Evolutionary conservation across 2,113 vertebrate genomes (phyloP), one percentile per base, ranked within the genome.

Genomic region (Paramisgurnus dabryanus): DNA sequence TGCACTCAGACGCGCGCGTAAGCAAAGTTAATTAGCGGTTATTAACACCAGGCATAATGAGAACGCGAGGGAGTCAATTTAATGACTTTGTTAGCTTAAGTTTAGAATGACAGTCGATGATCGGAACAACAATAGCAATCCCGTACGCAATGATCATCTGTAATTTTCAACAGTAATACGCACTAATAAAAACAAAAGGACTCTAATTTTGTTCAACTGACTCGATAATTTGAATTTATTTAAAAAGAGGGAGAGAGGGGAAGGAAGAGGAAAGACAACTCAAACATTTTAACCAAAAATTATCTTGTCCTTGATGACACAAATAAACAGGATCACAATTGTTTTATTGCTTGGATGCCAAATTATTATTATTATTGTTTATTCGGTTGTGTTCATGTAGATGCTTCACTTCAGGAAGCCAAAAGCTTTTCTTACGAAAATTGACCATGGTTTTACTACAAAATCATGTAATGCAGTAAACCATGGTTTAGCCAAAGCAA

Each of bases 11-110:
- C 89, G 89, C 90, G 85, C 91, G 88, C 89, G 90, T 91, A 90
- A 91, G 92, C 93, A 93, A 94, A 88, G 92, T 93, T 94, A 94
- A 94, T 94, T 93, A 93, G 91, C 88, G 91, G 92, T 94, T 94
- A 94, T 94, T 94, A 94, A 93, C 90, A 92, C 90, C 89, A 87
- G 81, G 89, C 92, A 92, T 94, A 94, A 93, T 93, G 91, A 92
- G 91, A 90, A 90, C 89, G 90, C 91, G 92, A 94, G 92, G 89
- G 92, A 94, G 93, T 94, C 93, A 94, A 93, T 94, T 94, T 93
- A 94, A 91, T 92, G 93, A 94, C 92, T 94, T 94, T 93, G 93
- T 94, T 93, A 92, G 91, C 83, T 85, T 89, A 90, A 87, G 92
- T 92, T 92, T 90, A 90, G 91, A 93, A 91, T 91, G 93, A 93